Conservation (phyloP, 1,140 invertebrate species). For the Tribolium castaneum region DNA sequence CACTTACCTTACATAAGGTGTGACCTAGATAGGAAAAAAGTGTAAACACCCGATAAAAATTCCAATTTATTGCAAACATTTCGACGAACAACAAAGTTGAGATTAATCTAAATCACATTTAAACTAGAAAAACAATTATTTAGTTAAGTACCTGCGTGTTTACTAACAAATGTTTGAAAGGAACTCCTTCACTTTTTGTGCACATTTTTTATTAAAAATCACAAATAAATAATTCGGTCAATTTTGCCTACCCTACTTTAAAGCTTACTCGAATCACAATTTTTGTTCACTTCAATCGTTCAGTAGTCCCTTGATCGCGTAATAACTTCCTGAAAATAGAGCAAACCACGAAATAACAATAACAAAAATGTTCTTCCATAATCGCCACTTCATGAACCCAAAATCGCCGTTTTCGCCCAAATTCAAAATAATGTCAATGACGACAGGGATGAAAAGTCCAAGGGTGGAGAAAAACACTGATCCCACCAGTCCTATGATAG, state of each 20-base stretch:
- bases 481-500: constrained; percentile 89
- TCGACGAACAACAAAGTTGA: not conserved
- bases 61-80: not conserved
- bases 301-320: constrained; percentile 40
- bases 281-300: not conserved
- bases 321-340: constrained; percentile 69
- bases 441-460: constrained; percentile 83
- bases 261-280: not conserved
- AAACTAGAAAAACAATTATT: not conserved
- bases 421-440: constrained; percentile 80
- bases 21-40: too few relatives aligned
- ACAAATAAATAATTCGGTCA: not conserved
- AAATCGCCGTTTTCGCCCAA: constrained; percentile 69
- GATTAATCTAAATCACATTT: not conserved
- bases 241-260: not conserved
- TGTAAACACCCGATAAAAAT: not conserved
- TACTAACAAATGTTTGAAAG: not conserved
- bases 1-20: not conserved
- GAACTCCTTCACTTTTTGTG: not conserved
- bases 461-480: constrained; percentile 89
- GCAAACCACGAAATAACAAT: constrained; percentile 72
- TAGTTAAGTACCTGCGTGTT: not conserved
- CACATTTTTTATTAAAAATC: not conserved
- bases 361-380: constrained; percentile 75
- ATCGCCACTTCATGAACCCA: constrained; percentile 70